phyloP scores from a whole-genome alignment of 1,140 invertebrate species.

The Sinonovacula constricta region DNA sequence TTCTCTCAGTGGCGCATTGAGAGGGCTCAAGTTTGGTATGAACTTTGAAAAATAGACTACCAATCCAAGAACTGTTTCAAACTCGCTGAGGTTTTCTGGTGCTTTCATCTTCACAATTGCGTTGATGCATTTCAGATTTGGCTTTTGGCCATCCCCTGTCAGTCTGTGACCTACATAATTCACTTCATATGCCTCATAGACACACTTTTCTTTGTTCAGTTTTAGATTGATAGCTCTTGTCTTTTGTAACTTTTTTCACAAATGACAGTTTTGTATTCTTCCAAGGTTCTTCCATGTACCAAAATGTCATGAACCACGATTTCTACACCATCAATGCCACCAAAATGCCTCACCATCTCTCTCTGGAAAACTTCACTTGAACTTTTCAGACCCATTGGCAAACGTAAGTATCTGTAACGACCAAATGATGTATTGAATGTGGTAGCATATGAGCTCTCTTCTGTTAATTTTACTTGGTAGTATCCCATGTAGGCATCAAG shows the following conservation, averaged over 20 bases:
- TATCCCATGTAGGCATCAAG: slow-evolving; percentile 69
- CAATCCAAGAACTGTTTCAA: slow-evolving; percentile 27
- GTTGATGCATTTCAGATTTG: slow-evolving; percentile 71
- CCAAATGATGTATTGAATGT: slow-evolving; percentile 73
- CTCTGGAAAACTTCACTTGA: slow-evolving; percentile 23
- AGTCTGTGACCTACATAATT: slow-evolving; percentile 40
- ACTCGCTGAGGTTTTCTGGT: too few species aligned
- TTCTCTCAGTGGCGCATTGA: slow-evolving; percentile 21
- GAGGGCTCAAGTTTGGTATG: slow-evolving; percentile 60
- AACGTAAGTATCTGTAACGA: too few species aligned
- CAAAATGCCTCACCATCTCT: too few species aligned
- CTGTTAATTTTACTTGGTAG: slow-evolving; percentile 67
- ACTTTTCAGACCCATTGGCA: slow-evolving; percentile 41
- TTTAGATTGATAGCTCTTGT: slow-evolving; percentile 68
- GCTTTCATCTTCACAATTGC: slow-evolving; percentile 62
- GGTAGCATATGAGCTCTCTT: too few species aligned
- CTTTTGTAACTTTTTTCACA: too few species aligned
- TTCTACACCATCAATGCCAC: slow-evolving; percentile 26
- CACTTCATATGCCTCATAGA: slow-evolving; percentile 22
- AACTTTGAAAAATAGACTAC: slow-evolving; percentile 75
- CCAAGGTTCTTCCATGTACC: slow-evolving; percentile 41
- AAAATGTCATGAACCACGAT: slow-evolving; percentile 35
- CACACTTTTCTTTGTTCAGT: slow-evolving; percentile 74
- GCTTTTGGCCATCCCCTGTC: slow-evolving; percentile 67
- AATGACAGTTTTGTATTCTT: too few species aligned